Percentiles rank a stretch among this genome's conserved stretches.
Evolutionary conservation across 2,797 vertebrate genomes (phyloP).

Genomic region (Cichlasoma orientale): DNA sequence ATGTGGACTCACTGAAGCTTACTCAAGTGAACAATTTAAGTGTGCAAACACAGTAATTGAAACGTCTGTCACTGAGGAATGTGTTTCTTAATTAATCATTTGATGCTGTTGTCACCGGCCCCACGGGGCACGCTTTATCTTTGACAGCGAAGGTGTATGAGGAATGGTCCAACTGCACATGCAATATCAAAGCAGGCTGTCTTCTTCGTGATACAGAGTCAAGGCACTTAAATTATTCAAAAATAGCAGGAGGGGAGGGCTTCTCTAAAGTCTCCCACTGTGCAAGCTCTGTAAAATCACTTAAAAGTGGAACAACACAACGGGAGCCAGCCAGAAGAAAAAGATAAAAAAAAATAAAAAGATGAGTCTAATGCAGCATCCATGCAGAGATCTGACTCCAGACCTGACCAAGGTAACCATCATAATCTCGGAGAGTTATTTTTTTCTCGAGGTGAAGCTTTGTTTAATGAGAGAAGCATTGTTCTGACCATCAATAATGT

Average conservation of each 20-base stretch:
- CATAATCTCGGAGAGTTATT: slow-evolving; percentile 31
- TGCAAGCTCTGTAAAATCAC: slow-evolving; percentile 50
- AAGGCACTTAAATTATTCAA: slow-evolving; percentile 48
- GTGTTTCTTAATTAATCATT: slow-evolving; percentile 59
- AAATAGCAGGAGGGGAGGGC: slow-evolving; percentile 43
- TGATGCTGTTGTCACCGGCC: slow-evolving; percentile 41
- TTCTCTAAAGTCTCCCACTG: slow-evolving; percentile 44
- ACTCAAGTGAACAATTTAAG: slow-evolving; percentile 24
- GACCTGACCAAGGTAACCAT: slow-evolving; percentile 27
- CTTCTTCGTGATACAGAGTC: slow-evolving; percentile 43
- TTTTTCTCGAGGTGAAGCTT: slow-evolving; percentile 17
- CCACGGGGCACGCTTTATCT: slow-evolving; percentile 42
- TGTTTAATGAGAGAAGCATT: slow-evolving; percentile 14
- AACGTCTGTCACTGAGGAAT: slow-evolving; percentile 29
- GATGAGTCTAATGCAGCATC: background rate
- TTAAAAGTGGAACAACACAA: slow-evolving; percentile 49
- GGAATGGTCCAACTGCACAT: slow-evolving; percentile 37
- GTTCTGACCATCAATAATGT: slow-evolving; percentile 36
- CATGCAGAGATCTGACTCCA: slow-evolving; percentile 17
- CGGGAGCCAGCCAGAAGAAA: slow-evolving; percentile 9
- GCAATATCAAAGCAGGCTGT: slow-evolving; percentile 54
- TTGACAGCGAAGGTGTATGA: slow-evolving; percentile 49
- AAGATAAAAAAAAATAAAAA: background rate
- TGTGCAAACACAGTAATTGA: slow-evolving; percentile 49
- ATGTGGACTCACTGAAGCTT: background rate